A percentile compares a stretch with the other conserved stretches of the same genome.
phyloP scores from a whole-genome alignment of 2,113 vertebrate species.

The Circaetus gallicus region DNA sequence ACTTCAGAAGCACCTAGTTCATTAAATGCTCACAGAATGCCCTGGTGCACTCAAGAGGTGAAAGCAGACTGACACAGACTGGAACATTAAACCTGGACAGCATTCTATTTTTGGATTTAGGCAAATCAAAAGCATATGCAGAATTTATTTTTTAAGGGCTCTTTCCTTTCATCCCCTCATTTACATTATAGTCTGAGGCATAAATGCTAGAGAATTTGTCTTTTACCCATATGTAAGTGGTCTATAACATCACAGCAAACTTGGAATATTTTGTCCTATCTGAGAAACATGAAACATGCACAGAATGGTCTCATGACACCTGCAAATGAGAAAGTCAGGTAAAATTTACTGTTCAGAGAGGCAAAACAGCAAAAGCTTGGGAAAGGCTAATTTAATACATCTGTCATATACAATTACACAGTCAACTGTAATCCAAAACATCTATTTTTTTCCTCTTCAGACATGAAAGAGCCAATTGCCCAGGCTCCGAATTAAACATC shows the following conservation, averaged over 20 bases:
- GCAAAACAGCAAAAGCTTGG: background rate
- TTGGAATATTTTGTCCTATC: background rate
- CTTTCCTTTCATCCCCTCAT: background rate
- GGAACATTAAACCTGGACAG: background rate
- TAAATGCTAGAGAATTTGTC: background rate
- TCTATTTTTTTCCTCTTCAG: background rate
- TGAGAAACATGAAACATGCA: background rate
- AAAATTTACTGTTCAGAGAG: constrained; percentile 19
- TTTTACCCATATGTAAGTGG: background rate
- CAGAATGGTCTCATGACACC: background rate
- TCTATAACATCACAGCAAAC: background rate
- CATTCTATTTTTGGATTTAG: background rate
- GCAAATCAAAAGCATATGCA: background rate
- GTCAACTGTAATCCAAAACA: constrained; percentile 17
- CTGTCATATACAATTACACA: constrained; percentile 44
- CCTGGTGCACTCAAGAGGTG: background rate
- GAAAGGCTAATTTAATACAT: constrained; percentile 42
- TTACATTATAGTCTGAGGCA: background rate
- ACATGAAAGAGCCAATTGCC: constrained; percentile 17
- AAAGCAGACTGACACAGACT: background rate
- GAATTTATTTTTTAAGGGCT: background rate
- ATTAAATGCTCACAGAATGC: background rate
- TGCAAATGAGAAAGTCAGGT: constrained; percentile 32
- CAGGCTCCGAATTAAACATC: constrained; percentile 32
- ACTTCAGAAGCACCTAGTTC: background rate